Percentiles rank a stretch among this genome's conserved stretches.
phyloP scores from a whole-genome alignment of 1,140 invertebrate species.

The Mesaphorura yosii region DNA sequence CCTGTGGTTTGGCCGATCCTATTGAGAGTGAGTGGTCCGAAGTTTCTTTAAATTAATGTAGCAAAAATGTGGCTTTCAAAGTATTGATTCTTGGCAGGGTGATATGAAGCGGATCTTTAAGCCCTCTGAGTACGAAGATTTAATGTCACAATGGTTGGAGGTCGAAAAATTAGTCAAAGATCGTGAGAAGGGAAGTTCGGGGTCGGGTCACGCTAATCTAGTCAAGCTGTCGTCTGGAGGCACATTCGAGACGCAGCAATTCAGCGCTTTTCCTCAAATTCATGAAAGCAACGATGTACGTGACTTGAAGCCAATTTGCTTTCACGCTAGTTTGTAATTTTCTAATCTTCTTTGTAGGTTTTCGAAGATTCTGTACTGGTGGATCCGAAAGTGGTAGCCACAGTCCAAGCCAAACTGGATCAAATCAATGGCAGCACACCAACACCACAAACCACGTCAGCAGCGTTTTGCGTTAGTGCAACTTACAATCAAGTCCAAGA shows the following conservation, averaged over 20 bases:
- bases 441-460: too few species aligned
- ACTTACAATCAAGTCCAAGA: too few species aligned
- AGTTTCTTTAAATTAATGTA: too few species aligned
- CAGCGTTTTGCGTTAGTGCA: too few species aligned
- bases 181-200: slow-evolving; percentile 58
- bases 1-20: slow-evolving; percentile 85
- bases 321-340: background rate
- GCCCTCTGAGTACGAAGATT: slow-evolving; percentile 70
- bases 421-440: too few species aligned
- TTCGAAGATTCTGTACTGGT: too few species aligned
- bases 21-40: too few species aligned
- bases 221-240: slow-evolving; percentile 47
- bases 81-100: slow-evolving; percentile 64
- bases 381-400: too few species aligned
- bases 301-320: too few species aligned
- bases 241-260: slow-evolving; percentile 35
- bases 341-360: slow-evolving; percentile 32
- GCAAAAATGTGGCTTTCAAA: too few species aligned
- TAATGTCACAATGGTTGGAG: slow-evolving; percentile 86
- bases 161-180: slow-evolving; percentile 84
- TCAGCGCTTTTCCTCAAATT: slow-evolving; percentile 28
- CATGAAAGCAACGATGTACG: slow-evolving; percentile 48
- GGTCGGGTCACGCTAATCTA: slow-evolving; percentile 46
- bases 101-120: slow-evolving; percentile 51
- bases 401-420: too few species aligned